Percentiles rank a stretch among this genome's conserved stretches.
Conservation (phyloP, 2,888 invertebrate species). For the Deroplatys truncata region DNA sequence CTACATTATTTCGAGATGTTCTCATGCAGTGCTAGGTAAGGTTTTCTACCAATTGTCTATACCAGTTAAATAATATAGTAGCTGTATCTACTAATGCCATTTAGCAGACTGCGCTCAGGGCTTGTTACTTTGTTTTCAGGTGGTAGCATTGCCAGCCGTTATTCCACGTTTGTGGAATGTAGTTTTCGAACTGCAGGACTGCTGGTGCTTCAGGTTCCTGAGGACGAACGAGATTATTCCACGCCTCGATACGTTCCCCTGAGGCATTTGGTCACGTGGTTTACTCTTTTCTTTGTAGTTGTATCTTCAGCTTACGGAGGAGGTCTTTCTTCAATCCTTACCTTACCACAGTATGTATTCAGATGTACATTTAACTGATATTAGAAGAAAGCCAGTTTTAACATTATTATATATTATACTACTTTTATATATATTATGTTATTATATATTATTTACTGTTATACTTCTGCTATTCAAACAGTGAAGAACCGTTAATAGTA, state of each 20-base stretch:
- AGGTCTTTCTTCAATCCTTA: background rate
- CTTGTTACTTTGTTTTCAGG: background rate
- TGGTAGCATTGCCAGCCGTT: conserved; percentile 32
- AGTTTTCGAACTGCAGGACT: conserved; percentile 20
- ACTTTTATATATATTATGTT: too few species aligned
- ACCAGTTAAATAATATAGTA: background rate
- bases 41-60: background rate
- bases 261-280: conserved; percentile 1
- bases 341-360: background rate
- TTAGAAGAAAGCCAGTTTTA: too few species aligned
- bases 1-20: background rate
- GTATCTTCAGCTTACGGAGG: background rate
- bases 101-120: too few species aligned
- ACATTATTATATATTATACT: too few species aligned
- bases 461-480: too few species aligned
- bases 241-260: background rate
- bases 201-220: conserved; percentile 24
- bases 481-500: too few species aligned
- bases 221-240: background rate
- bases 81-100: too few species aligned
- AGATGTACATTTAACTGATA: too few species aligned
- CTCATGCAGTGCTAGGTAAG: conserved; percentile 7
- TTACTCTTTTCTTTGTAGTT: background rate
- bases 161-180: conserved; percentile 46
- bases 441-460: too few species aligned